Base-by-base conservation (phyloP, 2,797 vertebrate species). In the Eremophila alpestris region DNA sequence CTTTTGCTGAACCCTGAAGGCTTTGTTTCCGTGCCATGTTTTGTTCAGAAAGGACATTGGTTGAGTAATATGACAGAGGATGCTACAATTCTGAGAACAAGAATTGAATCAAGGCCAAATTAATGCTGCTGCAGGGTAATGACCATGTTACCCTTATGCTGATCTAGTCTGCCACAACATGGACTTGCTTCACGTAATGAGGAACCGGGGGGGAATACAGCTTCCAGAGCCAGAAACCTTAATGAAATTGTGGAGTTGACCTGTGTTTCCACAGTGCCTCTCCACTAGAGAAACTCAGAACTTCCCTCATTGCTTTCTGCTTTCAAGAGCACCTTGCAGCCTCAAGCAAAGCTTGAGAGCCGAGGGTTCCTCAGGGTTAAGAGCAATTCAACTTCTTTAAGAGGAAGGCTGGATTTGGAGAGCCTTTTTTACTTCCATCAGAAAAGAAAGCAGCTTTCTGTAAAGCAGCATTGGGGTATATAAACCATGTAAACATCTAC, bases 1-100 rank as follows among this genome's bases (percentile, higher is more conserved):
- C 85, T 94, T 95, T 90, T 95, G 95, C 83, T 94, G 92, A 93
- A 81, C 41, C 80, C 83, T 52, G 1, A 83, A 77, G 58, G 78
- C 91, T 93, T 90, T 94, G 85, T 81, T 93, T 74, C 77, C 80
- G 77, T 87, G 48, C 58, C 70, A 40, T 32, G 87, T 81, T 79
- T 88, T 90, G 51, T 54, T 83, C 13, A 38, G 73, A 60, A 87
- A 45, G 41, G 15, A 71, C 16, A 13, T 0, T 6, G 13, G 17
- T 46, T 81, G 41, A 69, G 54, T 58, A 20, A 58, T 3, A 5
- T 34, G 64, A 60, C 46, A 55, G 46, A 73, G 63, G 63, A 46
- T 32, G 59, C 52, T 74, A 10, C 41, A 48, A 41, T 64, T 4
- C 1, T 17, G 63, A 34, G 30, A 12, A 48, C 5, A 46, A 24